Base-by-base conservation (phyloP, 2,113 vertebrate genomes). In the Scomber japonicus region DNA sequence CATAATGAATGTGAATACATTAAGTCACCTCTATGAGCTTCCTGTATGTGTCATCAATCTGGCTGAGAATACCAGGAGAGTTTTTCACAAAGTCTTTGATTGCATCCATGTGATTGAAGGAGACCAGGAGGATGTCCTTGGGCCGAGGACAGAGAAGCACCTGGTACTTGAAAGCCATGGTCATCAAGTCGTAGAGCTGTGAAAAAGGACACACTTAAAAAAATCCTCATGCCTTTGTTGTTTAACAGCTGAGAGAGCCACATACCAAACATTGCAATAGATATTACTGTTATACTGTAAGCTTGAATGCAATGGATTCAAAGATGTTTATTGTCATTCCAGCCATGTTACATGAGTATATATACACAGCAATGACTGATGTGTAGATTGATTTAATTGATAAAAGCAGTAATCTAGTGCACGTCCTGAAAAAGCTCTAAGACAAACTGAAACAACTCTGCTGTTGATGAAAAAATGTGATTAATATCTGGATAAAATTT, bases 151-250 rank as follows among this genome's bases (percentile, higher is more conserved):
- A 99, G 57, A 99, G 94, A 64, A 99, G 91, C 35, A 99, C 97
- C 94, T 99, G 98, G 88, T 99, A 98, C 89, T 99, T 99, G 93
- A 99, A 98, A 66, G 98, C 98, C 98, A 99, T 99, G 0, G 98
- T 99, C 98, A 99, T 99, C 83, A 99, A 94, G 88, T 99, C 98
- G 27, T 99, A 99, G 1, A 99, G 96, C 98, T 99, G 94, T 46
- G 82, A 78, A 89, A 10, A 50, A 10, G n/a, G 55, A 81, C 53
- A 65, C 27, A 53, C 35, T 9, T 40, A 24, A 45, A 78, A 46
- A 53, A 85, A 75, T 2, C 24, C 24, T 2, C 46, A 50, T 35
- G 62, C 11, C 35, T 53, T 2, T 69, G 17, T 35, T 62, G 44
- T 17, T 15, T 13, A 66, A 85, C 89, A 93, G 76, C 46, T 93